Evolutionary conservation across 2,888 invertebrate species (phyloP), one percentile per base, ranked within the genome.

Genomic region (Scaptomyza flava): DNA sequence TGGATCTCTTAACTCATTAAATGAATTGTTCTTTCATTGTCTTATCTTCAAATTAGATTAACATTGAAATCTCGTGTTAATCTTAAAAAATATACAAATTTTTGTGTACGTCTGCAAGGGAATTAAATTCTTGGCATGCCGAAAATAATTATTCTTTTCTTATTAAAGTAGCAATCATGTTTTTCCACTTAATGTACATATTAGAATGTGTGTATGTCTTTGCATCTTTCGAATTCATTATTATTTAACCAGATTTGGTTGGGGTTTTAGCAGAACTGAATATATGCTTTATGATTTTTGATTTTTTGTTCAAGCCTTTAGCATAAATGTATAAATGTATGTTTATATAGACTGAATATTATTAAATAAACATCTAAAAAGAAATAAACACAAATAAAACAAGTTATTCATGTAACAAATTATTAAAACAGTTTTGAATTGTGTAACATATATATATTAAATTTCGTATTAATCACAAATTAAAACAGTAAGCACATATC

Each of bases 321-420:
- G 80, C 76, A 72, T 87, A 80, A 72, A 80, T 82, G 86, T 82
- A 82, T 87, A 84, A 87, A 87, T 87, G 85, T 79, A 82, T 84
- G 81, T 87, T 87, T 87, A 87, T 81, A 84, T 84, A 84, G 84
- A 84, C 84, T 84, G 84, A 84, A 87, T 84, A 84, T 87, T 84
- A 87, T 82, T 84, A 87, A 84, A 83, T 58, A 75, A 65, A 64
- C 52, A 69, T 46, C 20, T 64, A 62, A 79, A 58, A 33, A 36
- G 58, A 48, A 31, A 45, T 23, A 62, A 27, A 52, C 57, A 50
- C 33, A 56, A 54, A 43, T 52, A 46, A 23, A 57, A 17, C 48
- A 61, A 59, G 61, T 66, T 76, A 77, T 68, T 33, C 68, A 65
- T 52, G 54, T 34, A 60, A 47, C 20, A 56, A 50, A 62, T n/a